A percentile compares a stretch with the other conserved stretches of the same genome.
Evolutionary conservation across 1,140 invertebrate species (phyloP).

Genomic region (Bombus huntii): DNA sequence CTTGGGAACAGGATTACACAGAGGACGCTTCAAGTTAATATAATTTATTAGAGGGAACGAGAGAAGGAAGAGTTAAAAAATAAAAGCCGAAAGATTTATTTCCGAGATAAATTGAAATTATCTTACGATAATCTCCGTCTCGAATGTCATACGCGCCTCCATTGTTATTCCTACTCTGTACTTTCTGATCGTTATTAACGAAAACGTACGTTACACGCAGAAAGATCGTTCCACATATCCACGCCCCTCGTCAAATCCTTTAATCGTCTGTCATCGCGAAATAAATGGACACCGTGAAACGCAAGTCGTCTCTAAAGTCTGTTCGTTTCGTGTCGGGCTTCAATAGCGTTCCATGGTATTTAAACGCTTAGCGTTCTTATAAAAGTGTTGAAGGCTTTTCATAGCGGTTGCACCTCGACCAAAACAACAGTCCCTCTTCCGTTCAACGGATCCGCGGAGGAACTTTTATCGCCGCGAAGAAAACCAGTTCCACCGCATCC

Average conservation of each 20-base stretch:
- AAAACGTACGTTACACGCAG: not conserved
- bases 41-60: no score
- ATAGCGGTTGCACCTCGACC: conserved; percentile 1
- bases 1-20: no score
- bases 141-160: no score
- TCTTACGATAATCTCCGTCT: no score
- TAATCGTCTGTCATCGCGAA: not conserved
- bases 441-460: not conserved
- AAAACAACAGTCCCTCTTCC: conserved; percentile 9
- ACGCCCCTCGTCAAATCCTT: not conserved
- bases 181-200: not conserved
- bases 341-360: conserved; percentile 4
- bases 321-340: no score
- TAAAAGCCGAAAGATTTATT: no score
- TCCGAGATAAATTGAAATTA: no score
- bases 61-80: no score
- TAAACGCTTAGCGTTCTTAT: not conserved
- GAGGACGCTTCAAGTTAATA: no score
- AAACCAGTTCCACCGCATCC: conserved; percentile 28
- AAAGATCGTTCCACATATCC: no score
- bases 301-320: not conserved
- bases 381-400: not conserved
- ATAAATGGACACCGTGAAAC: not conserved
- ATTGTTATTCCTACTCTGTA: not conserved
- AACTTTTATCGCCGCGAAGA: not conserved